Base-by-base conservation (phyloP, 2,888 invertebrate species). In the Drosophila melanosoma region DNA sequence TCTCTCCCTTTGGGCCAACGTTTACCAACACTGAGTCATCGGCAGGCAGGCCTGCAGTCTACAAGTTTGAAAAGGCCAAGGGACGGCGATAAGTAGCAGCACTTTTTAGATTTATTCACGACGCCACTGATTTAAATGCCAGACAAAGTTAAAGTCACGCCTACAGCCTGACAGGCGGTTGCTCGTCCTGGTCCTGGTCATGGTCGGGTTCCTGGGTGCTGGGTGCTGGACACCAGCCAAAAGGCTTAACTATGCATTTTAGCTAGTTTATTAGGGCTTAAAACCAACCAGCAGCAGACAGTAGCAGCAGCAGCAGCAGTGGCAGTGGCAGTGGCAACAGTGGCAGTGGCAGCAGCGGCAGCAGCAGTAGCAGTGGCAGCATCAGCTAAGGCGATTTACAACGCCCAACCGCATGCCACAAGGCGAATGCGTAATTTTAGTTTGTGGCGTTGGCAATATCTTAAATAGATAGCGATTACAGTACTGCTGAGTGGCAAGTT, bases 221-320 rank as follows among this genome's bases (percentile, higher is more conserved):
- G 23, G 15, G 1, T 45, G 12, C 8, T 33, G 15, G 56, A 10
- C 29, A 38, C 52, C 63, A 60, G 15, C 63, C 69, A 75, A 76
- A 70, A 74, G 78, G 79, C 85, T 85, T 85, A 83, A 79, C 85
- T 83, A 77, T 79, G 85, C 83, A 85, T 71, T 87, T 81, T 69
- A 70, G 72, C 85, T 83, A 81, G 85, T 85, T 87, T 87, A 86
- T 86, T 86, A 81, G 69, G 76, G 85, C 81, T 87, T 81, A 78
- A 75, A 68, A 20, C 20, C 63, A 62, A 15, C 61, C 65, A 61
- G 29, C 35, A 51, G 29, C 26, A 54, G 35, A 26, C 40, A 38
- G 26, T 15, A n/a, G 29, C 35, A 51, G 29, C 26, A 54, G 35
- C 20, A n/a, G 35, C 38, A 38, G 26, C 26, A 26, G 3, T 4